phyloP scores from a whole-genome alignment of 2,113 vertebrate species.

The Rattus norvegicus region DNA sequence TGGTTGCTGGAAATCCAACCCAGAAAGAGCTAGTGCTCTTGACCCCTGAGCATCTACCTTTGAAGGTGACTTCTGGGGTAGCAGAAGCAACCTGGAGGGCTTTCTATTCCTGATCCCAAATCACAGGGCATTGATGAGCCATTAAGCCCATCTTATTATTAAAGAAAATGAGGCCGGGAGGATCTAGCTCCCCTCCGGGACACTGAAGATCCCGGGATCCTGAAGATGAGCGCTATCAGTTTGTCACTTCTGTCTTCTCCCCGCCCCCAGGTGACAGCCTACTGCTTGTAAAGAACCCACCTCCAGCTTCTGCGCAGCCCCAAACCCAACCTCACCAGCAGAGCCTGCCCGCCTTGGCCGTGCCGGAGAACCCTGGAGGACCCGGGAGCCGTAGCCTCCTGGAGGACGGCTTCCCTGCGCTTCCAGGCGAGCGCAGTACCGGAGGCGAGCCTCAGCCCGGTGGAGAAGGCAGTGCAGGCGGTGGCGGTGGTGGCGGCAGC shows the following conservation, averaged over 20 bases:
- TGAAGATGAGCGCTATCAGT: not conserved
- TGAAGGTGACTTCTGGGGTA: not conserved
- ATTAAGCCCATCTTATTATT: not conserved
- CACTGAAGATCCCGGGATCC: no score
- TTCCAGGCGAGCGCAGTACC: conserved; percentile 5
- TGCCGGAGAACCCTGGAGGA: conserved; percentile 49
- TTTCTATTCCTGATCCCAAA: not conserved
- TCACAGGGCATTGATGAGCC: not conserved
- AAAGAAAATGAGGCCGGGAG: not conserved
- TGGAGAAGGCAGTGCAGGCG: conserved; percentile 20
- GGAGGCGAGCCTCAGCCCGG: not conserved
- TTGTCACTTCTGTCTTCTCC: conserved; percentile 6
- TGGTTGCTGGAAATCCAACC: not conserved
- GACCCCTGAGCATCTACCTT: not conserved
- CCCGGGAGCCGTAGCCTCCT: not conserved
- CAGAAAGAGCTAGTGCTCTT: not conserved
- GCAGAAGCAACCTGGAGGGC: not conserved
- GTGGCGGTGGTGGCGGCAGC: not conserved
- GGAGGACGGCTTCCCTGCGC: conserved; percentile 78
- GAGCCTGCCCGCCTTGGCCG: conserved; percentile 66
- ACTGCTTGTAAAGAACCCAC: conserved; percentile 63
- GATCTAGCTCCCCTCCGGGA: not conserved
- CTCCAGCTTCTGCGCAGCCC: not conserved
- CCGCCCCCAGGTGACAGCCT: conserved; percentile 63
- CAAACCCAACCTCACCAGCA: conserved; percentile 47